These are phyloP conservation scores for Sparus aurata DNA, from an alignment of 2,797 vertebrate species.

Conservation along the genomic window DNA sequence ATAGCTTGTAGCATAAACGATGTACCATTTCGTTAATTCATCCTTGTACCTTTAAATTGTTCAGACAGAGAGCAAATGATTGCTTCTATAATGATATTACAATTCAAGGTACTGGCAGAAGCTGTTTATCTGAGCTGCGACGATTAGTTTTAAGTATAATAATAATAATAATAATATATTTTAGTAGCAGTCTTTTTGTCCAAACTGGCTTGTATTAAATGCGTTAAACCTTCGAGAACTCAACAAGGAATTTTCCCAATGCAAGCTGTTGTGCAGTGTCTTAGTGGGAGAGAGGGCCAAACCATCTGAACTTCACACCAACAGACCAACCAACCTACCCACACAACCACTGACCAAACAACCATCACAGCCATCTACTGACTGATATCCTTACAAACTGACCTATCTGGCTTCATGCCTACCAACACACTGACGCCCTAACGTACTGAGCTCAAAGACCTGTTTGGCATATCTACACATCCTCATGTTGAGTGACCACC, in stretches of 20 bases:
- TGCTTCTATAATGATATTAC: not conserved
- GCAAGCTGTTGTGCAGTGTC: not conserved
- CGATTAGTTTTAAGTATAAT: too few relatives aligned
- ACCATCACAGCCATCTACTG: slow-evolving; percentile 14
- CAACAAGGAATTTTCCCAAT: not conserved
- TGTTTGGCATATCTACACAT: not conserved
- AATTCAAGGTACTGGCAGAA: not conserved
- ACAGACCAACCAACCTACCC: not conserved
- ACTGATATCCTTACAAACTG: slow-evolving; percentile 16
- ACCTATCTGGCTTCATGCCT: not conserved
- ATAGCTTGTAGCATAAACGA: not conserved
- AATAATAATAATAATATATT: too few relatives aligned
- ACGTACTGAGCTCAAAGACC: not conserved
- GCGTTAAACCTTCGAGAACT: not conserved
- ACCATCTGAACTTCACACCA: slow-evolving; percentile 2
- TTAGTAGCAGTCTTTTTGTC: not conserved
- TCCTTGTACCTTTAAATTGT: not conserved
- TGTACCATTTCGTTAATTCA: not conserved
- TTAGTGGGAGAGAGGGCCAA: not conserved
- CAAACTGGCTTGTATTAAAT: too few relatives aligned
- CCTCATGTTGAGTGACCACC: not conserved
- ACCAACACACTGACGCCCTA: not conserved
- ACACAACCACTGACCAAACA: not conserved
- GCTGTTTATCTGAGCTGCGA: too few relatives aligned
- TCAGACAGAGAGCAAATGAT: not conserved